These are phyloP conservation scores for Leucoptera coffeella DNA, from an alignment of 2,888 invertebrate species.

Conservation along the genomic window DNA sequence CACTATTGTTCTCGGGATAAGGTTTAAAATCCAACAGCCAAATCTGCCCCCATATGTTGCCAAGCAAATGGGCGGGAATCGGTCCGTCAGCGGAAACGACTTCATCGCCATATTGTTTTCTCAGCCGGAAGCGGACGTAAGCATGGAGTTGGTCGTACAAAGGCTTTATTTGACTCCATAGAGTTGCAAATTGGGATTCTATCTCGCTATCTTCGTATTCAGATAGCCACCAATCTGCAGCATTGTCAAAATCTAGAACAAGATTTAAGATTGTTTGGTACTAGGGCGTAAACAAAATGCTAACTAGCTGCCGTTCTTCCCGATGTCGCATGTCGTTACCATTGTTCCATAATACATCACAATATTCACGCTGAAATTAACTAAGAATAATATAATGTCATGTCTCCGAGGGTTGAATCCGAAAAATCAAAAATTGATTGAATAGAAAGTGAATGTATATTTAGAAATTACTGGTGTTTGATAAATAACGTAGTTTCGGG, in stretches of 20 bases:
- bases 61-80: constrained; percentile 72
- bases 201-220: constrained; percentile 68
- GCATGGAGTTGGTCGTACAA: constrained; percentile 79
- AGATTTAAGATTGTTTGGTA: too few relatives aligned
- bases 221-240: constrained; percentile 64
- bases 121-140: constrained; percentile 67
- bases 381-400: too few relatives aligned
- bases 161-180: constrained; percentile 72
- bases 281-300: too few relatives aligned
- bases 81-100: constrained; percentile 62
- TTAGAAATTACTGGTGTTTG: too few relatives aligned
- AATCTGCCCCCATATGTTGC: constrained; percentile 79
- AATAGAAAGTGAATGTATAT: too few relatives aligned
- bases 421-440: too few relatives aligned
- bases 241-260: constrained; percentile 60
- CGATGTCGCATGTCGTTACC: too few relatives aligned
- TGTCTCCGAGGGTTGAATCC: too few relatives aligned
- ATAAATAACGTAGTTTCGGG: too few relatives aligned
- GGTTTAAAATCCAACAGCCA: constrained; percentile 70
- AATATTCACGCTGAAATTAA: too few relatives aligned
- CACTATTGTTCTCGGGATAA: constrained; percentile 58
- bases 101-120: constrained; percentile 64
- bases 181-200: constrained; percentile 57
- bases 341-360: too few relatives aligned
- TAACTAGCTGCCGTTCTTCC: too few relatives aligned